Evolutionary conservation across 1,140 invertebrate species (phyloP).

Genomic region (Steinernema khuongi): DNA sequence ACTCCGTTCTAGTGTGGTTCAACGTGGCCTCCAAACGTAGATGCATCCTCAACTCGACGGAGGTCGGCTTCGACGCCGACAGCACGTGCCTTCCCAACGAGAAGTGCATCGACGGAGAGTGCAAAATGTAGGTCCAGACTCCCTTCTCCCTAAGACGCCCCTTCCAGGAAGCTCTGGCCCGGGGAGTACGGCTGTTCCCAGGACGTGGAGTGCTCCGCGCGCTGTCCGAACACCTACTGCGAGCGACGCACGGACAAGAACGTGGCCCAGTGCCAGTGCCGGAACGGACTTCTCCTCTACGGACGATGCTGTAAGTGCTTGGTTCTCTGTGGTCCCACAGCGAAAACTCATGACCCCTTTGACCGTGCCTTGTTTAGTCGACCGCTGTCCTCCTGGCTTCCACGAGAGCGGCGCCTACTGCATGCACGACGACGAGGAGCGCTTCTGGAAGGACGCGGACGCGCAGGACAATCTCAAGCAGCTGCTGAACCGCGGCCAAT

Average conservation of each 20-base stretch:
- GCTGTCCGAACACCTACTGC: conserved; percentile 52
- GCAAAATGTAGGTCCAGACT: conserved; percentile 41
- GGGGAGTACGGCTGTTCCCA: conserved; percentile 49
- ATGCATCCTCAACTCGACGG: conserved; percentile 38
- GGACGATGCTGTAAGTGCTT: conserved; percentile 52
- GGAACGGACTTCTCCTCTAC: conserved; percentile 49
- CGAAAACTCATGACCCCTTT: conserved; percentile 19
- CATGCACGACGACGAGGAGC: conserved; percentile 52
- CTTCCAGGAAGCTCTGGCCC: conserved; percentile 49
- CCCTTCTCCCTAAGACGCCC: not conserved
- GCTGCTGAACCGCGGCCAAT: conserved; percentile 46
- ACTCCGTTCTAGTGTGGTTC: conserved; percentile 54
- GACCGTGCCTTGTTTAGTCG: conserved; percentile 39
- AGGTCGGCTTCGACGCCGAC: conserved; percentile 42
- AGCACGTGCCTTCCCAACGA: conserved; percentile 52
- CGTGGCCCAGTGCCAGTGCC: conserved; percentile 50
- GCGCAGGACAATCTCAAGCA: conserved; percentile 46
- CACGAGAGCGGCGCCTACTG: conserved; percentile 51
- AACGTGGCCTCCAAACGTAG: conserved; percentile 43
- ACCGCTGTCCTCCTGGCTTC: conserved; percentile 47
- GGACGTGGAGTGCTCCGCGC: conserved; percentile 43
- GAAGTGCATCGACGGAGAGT: conserved; percentile 50
- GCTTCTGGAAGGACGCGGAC: conserved; percentile 46
- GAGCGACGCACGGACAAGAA: conserved; percentile 46
- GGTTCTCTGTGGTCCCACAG: not conserved